These are phyloP conservation scores for Enoplosus armatus DNA, from an alignment of 2,797 vertebrate species.

Conservation along the genomic window DNA sequence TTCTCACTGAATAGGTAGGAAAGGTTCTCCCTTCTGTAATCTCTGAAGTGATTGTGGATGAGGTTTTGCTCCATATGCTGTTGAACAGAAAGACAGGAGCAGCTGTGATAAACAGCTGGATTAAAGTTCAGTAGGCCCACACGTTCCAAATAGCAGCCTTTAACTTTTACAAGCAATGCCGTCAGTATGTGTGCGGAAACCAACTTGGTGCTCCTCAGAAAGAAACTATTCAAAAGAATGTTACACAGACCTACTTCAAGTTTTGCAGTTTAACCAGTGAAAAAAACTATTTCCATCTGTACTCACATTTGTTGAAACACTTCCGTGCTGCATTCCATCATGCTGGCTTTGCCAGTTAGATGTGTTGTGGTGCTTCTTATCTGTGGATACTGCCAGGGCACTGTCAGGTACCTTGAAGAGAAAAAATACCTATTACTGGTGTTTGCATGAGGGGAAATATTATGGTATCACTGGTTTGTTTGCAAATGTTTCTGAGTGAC, in stretches of 20 bases:
- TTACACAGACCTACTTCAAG: neutral
- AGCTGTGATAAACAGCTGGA: neutral
- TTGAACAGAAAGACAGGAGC: neutral
- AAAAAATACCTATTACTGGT: neutral
- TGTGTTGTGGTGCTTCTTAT: fast-evolving
- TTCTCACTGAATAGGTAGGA: neutral
- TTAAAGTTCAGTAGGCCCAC: neutral
- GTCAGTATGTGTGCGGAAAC: neutral
- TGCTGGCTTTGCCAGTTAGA: neutral
- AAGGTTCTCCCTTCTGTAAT: neutral
- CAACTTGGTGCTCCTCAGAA: neutral
- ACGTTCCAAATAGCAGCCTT: neutral
- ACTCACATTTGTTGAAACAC: neutral
- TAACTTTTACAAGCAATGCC: neutral
- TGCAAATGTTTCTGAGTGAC: conserved; percentile 37
- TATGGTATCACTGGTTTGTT: neutral
- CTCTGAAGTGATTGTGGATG: neutral
- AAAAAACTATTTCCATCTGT: neutral
- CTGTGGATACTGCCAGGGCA: fast-evolving
- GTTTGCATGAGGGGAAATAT: neutral
- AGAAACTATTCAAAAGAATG: neutral
- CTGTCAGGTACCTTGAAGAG: conserved; percentile 8
- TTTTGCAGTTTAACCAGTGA: neutral
- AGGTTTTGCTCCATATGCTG: conserved; percentile 33
- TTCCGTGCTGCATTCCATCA: neutral